These are phyloP conservation scores for Drosophila vallismaia DNA, from an alignment of 2,888 invertebrate species.

Conservation along the genomic window DNA sequence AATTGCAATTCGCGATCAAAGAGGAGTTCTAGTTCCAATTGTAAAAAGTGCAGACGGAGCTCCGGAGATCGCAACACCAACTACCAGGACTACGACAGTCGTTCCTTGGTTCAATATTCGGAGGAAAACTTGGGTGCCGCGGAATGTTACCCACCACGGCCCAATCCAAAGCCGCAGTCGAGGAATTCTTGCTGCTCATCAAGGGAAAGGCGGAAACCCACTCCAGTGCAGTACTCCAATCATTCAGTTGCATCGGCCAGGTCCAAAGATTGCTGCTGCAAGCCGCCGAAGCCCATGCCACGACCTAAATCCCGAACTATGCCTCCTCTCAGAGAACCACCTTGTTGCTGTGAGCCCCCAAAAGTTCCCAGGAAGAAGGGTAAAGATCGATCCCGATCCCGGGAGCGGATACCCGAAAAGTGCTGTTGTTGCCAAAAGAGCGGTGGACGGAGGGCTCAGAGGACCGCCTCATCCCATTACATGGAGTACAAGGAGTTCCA, in stretches of 20 bases:
- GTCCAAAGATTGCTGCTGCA: not conserved
- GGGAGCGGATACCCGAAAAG: not conserved
- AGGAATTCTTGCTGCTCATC: not conserved
- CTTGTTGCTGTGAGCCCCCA: not conserved
- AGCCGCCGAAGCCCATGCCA: not conserved
- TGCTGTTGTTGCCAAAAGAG: not conserved
- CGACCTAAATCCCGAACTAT: not conserved
- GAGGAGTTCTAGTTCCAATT: not conserved
- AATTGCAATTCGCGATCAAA: not conserved
- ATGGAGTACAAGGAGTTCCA: constrained; percentile 19
- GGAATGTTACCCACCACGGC: not conserved
- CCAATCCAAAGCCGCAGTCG: not conserved
- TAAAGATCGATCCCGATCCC: not conserved
- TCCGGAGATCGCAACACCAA: not conserved
- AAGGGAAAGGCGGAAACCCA: not conserved
- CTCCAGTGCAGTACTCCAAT: not conserved
- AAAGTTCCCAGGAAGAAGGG: not conserved
- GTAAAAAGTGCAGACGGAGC: not conserved
- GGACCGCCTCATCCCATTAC: constrained; percentile 33
- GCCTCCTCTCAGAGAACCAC: not conserved
- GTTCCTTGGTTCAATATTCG: not conserved
- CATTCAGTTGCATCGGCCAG: not conserved
- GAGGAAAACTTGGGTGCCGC: not conserved
- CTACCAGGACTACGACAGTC: not conserved
- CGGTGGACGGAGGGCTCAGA: not conserved